Base-by-base conservation (phyloP, 1,140 invertebrate genomes). In the Aphelenchoides besseyi region DNA sequence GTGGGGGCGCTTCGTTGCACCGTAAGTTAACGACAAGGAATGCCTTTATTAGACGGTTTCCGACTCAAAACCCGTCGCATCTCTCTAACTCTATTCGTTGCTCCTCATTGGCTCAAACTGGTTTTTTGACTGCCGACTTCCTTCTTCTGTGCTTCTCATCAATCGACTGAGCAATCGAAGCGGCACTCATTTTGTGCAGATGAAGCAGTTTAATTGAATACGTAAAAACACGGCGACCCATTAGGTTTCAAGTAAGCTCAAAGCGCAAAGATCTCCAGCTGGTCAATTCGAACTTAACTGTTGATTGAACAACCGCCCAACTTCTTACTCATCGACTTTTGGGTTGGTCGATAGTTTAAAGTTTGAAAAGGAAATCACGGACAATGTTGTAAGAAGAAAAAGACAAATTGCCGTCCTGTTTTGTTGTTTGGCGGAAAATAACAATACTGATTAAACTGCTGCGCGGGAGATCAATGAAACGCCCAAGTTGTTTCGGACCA, bases 401-500 rank as follows among this genome's bases (percentile, higher is more conserved):
- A 48, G 41, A 48, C 41, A 23, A 23, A 48, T 48, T 48, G 41
- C 41, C 41, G 41, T 23, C 41, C 41, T 48, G 41, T 48, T 16
- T 23, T n/a, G n/a, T n/a, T n/a, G n/a, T n/a, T n/a, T n/a, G n/a
- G n/a, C 12, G 12, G 41, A 48, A 48, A 23, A 48, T 23, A 48
- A 48, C 41, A 48, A 48, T 16, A 48, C 41, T 48, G 41, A 48
- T 48, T 48, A 48, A 48, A 48, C 12, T 12, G 16, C 16, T 12
- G 57, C 41, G 41, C 41, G 41, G 41, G 16, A n/a, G 16, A 61
- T 18, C 12, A 61, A 61, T 48, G 57, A 16, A 53, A 61, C 16
- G 41, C 57, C 16, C 57, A 53, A 61, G 18, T 61, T 48, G 57
- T 16, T 61, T n/a, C 18, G 57, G 12, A 18, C 57, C 16, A 16